Conservation (phyloP, 2,113 vertebrate genomes). For the Eublepharis macularius region DNA sequence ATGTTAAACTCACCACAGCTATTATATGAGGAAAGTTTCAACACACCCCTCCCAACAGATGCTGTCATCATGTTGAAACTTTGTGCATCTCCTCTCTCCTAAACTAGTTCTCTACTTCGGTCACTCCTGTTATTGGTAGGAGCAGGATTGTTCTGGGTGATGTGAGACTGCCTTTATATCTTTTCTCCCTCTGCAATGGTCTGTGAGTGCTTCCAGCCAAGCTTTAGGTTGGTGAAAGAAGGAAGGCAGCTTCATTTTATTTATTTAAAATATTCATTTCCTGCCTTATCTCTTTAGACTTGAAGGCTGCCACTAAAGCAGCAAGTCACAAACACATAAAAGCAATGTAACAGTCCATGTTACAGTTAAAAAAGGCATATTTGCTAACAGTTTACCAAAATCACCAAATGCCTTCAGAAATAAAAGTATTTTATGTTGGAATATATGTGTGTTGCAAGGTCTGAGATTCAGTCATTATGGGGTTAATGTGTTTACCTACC, state of each 20-base stretch:
- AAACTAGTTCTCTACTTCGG: background rate
- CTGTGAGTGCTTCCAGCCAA: background rate
- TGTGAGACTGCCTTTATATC: background rate
- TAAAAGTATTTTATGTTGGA: no score
- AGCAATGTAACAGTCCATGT: background rate
- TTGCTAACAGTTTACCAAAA: no score
- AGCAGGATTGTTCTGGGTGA: no score
- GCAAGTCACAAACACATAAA: background rate
- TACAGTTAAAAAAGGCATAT: no score
- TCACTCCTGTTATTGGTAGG: background rate
- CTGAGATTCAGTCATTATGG: no score
- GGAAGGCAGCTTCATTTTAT: background rate
- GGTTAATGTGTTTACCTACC: no score
- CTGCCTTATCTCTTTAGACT: no score
- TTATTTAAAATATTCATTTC: no score
- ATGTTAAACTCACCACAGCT: background rate
- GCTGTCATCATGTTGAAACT: background rate
- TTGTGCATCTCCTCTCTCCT: background rate
- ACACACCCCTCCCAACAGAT: background rate
- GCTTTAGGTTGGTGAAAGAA: background rate
- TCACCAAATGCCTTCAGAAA: no score
- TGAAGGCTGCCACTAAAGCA: no score
- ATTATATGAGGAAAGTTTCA: background rate
- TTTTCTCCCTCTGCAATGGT: background rate
- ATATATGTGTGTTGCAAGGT: no score